Evolutionary conservation across 1,140 invertebrate species (phyloP).

Genomic region (Brachionus manjavacas): DNA sequence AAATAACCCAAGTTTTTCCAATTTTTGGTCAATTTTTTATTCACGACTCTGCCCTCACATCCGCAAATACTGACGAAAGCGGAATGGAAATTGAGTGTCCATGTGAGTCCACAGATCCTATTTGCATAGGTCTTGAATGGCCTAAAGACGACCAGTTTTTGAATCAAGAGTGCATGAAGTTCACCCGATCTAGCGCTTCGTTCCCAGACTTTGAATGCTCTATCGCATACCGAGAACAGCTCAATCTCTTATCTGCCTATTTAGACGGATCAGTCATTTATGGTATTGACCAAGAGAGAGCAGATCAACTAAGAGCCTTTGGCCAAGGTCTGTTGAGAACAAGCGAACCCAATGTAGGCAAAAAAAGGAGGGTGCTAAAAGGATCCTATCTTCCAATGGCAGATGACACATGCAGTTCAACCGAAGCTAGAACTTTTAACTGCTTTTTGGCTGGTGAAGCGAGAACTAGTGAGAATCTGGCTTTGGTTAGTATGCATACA

Average conservation of each 20-base stretch:
- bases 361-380: background rate
- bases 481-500: conserved; percentile 65
- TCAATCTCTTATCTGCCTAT: conserved; percentile 73
- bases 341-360: background rate
- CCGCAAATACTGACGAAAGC: conserved; percentile 34
- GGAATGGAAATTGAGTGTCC: conserved; percentile 3
- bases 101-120: background rate
- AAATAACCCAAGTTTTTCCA: background rate
- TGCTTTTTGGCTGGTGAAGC: conserved; percentile 21
- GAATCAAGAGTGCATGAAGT: conserved; percentile 15
- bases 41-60: conserved; percentile 45
- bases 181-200: background rate
- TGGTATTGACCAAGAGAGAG: conserved; percentile 56
- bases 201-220: conserved; percentile 13
- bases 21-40: conserved; percentile 71
- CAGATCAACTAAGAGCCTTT: background rate
- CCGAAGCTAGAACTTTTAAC: background rate
- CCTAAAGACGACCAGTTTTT: background rate
- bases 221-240: conserved; percentile 60
- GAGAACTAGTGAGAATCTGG: background rate
- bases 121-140: background rate
- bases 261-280: conserved; percentile 79
- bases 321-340: background rate
- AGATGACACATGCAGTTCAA: background rate
- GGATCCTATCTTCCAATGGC: background rate